Evolutionary conservation across 2,888 invertebrate genomes (phyloP).

Genomic region (Drosophila anomalata): DNA sequence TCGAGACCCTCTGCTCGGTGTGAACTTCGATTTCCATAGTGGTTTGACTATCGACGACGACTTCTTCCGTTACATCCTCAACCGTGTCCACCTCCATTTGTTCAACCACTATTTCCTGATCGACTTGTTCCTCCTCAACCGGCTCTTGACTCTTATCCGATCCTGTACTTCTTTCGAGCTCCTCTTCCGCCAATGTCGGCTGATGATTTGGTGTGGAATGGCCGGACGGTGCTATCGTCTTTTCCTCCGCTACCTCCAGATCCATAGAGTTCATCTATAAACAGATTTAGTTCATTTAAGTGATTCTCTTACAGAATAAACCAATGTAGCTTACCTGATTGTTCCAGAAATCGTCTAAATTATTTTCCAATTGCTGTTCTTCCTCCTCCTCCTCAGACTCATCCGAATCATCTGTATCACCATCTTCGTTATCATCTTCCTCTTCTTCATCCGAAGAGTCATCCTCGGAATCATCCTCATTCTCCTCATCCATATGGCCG

Average conservation of each 20-base stretch:
- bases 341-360: slow-evolving; percentile 21
- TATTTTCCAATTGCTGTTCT: slow-evolving; percentile 9
- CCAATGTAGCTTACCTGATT: slow-evolving; percentile 23
- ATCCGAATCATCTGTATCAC: background rate
- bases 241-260: background rate
- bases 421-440: slow-evolving; percentile 1
- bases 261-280: slow-evolving; percentile 24
- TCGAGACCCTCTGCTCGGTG: background rate
- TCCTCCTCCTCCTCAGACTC: slow-evolving; percentile 6
- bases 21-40: slow-evolving; percentile 9
- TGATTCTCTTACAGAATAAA: background rate
- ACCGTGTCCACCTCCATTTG: slow-evolving; percentile 20
- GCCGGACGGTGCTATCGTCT: slow-evolving; percentile 25
- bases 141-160: background rate
- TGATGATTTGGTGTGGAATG: slow-evolving; percentile 44
- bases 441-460: slow-evolving; percentile 13
- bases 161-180: background rate
- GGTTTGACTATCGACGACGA: slow-evolving; percentile 1
- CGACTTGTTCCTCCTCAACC: background rate
- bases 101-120: background rate
- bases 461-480: slow-evolving; percentile 10
- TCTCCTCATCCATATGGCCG: slow-evolving; percentile 20
- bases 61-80: slow-evolving; percentile 9
- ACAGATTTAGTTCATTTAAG: background rate
- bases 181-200: background rate